Evolutionary conservation across 2,888 invertebrate genomes (phyloP).

Genomic region (Drosophila mettleri): DNA sequence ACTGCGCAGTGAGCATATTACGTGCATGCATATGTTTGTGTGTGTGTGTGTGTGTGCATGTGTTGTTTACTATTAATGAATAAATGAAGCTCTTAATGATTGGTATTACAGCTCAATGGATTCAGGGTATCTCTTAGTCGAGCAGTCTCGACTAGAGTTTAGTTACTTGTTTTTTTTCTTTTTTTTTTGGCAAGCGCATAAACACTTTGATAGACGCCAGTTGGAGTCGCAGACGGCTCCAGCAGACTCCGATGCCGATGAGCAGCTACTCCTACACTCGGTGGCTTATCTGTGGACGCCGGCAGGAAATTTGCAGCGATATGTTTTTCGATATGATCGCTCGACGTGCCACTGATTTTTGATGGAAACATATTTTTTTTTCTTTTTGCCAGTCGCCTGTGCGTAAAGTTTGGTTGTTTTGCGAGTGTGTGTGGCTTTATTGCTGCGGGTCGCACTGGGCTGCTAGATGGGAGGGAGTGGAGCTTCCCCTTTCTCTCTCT

Average conservation of each 20-base stretch:
- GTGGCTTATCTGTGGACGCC: constrained; percentile 55
- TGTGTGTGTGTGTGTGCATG: too few relatives aligned
- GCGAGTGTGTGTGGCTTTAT: constrained; percentile 30
- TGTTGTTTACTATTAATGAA: too few relatives aligned
- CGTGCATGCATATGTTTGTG: too few relatives aligned
- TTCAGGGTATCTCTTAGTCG: too few relatives aligned
- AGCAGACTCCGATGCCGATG: constrained; percentile 21
- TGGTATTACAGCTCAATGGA: too few relatives aligned
- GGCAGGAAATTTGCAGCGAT: constrained; percentile 76
- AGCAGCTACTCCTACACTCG: constrained; percentile 58
- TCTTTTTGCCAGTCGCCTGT: constrained; percentile 53
- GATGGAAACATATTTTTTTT: constrained; percentile 71
- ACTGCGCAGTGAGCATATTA: too few relatives aligned
- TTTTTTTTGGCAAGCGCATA: constrained; percentile 37
- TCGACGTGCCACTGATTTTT: constrained; percentile 68
- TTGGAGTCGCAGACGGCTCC: constrained; percentile 48
- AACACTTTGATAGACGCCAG: constrained; percentile 69
- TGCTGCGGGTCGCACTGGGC: constrained; percentile 28
- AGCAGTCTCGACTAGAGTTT: too few relatives aligned
- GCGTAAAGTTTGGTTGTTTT: constrained; percentile 13
- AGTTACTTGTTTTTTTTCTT: neutral
- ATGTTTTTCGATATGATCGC: constrained; percentile 76
- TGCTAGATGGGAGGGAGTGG: neutral
- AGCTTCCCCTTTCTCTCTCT: neutral
- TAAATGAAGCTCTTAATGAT: too few relatives aligned